Evolutionary conservation across 2,797 vertebrate species (phyloP), one percentile per base, ranked within the genome.

Genomic region (Phrynocephalus vlangalii): DNA sequence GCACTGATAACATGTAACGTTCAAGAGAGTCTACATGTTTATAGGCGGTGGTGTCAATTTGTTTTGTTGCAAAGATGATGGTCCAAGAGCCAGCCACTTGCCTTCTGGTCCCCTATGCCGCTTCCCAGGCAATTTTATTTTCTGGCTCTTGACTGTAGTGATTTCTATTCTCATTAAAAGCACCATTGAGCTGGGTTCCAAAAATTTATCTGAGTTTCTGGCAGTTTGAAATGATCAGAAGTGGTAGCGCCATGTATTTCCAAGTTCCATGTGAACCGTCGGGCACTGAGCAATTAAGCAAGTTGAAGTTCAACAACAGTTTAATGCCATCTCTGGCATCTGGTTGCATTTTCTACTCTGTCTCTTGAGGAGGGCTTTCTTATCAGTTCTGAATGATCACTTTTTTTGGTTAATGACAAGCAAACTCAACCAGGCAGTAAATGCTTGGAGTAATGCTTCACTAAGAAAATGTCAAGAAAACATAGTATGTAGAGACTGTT

Each of bases 371-470:
- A 1, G 60, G 82, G 5, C 0, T 1, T 0, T 16, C 75, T n/a
- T 70, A 84, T 86, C 60, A 85, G 28, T 70, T 83, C 90, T 89
- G 77, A 70, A 48, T 85, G 68, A 50, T 83, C 0, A n/a, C n/a
- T 2, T 0, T 44, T 2, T 28, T 90, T 33, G 76, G 85, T 33
- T 63, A 4, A 15, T 86, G 83, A 83, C 30, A 60, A 79, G 28
- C 75, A 93, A 71, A 87, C 84, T 94, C 86, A 85, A 76, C 82
- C 48, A 76, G 5, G 52, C 90, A 73, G 79, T 91, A 85, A 89
- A 93, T 93, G 86, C 83, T 86, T 89, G 0, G 20, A 84, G 52
- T 60, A 10, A 60, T 56, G 60, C 85, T 84, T 88, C 26, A 82
- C 73, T 86, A 5, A 72, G 38, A 44, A 44, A 44, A 44, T 44